Conservation (phyloP, 1,140 invertebrate genomes). For the Sipha flava region DNA sequence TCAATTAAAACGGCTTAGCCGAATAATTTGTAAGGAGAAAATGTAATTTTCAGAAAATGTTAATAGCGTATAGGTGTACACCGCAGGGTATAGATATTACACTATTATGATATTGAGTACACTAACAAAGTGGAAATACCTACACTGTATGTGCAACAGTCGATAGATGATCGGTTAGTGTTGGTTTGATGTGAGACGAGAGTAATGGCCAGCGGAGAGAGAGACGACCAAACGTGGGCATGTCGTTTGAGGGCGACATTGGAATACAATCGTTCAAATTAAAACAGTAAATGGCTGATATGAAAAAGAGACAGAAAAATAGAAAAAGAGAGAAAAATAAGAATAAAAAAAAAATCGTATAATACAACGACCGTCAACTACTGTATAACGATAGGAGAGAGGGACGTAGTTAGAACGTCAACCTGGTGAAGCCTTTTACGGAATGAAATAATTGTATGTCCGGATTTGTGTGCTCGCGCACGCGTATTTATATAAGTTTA, state of each 20-base stretch:
- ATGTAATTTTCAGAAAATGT: too few species aligned
- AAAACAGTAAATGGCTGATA: background rate
- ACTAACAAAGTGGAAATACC: slow-evolving; percentile 16
- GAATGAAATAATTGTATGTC: slow-evolving; percentile 23
- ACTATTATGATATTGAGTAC: background rate
- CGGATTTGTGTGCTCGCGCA: background rate
- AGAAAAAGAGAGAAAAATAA: slow-evolving; percentile 12
- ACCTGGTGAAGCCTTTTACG: slow-evolving; percentile 20
- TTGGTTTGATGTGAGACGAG: slow-evolving; percentile 14
- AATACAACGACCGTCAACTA: slow-evolving; percentile 1
- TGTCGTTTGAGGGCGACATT: slow-evolving; percentile 23
- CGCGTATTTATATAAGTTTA: too few species aligned
- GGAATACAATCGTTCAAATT: slow-evolving; percentile 25
- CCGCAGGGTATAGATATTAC: too few species aligned
- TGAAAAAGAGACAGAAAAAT: slow-evolving; percentile 7
- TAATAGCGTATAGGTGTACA: too few species aligned
- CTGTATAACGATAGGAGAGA: background rate
- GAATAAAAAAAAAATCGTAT: slow-evolving; percentile 22
- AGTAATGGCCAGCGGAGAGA: slow-evolving; percentile 3
- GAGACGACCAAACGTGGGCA: slow-evolving; percentile 22
- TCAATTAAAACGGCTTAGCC: too few species aligned
- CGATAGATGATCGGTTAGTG: slow-evolving; percentile 15
- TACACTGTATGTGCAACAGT: background rate
- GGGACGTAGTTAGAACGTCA: slow-evolving; percentile 7
- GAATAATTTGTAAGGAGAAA: too few species aligned